Base-by-base conservation (phyloP, 2,888 invertebrate genomes). In the Drosophila neotestacea region DNA sequence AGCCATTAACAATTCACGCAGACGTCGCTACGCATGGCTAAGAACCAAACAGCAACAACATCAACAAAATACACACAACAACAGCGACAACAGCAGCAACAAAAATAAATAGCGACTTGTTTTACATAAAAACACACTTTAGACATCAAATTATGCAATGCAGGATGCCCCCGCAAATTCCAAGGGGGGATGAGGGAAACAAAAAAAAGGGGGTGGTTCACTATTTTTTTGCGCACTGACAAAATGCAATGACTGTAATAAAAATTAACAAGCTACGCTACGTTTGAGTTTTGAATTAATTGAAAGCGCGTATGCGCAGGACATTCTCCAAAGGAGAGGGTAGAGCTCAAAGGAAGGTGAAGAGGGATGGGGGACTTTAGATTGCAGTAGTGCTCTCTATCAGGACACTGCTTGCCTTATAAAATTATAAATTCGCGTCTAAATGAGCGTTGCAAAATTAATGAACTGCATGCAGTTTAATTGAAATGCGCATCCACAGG, bases 221-320 rank as follows among this genome's bases (percentile, higher is more conserved):
- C 27, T 11, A 2, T 22, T 71, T 60, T 62, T 58, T 52, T 54
- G 55, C 62, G n/a, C 46, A 76, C 77, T 77, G 87, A 87, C 79
- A 85, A 72, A 84, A 87, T 84, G 84, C 89, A 84, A 84, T 84
- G 82, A 70, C 76, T 76, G 70, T 89, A 88, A 89, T 89, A 89
- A 88, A 86, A 86, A 89, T 86, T 86, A 89, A 86, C 86, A 89
- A 81, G 86, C 81, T 86, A 86, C 88, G 86, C 90, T 85, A 86
- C 88, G 90, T 89, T 86, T 86, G 86, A 89, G 88, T 86, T 86
- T 89, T 86, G 88, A 86, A 86, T 86, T 86, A 86, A 86, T 86
- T 85, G 89, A 89, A 89, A 73, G 90, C 89, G 88, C 81, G 85
- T 87, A 84, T 73, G 71, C 85, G 75, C 89, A 85, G 88, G 88